Evolutionary conservation across 2,888 invertebrate genomes (phyloP).

Genomic region (Drymonia ruficornis): DNA sequence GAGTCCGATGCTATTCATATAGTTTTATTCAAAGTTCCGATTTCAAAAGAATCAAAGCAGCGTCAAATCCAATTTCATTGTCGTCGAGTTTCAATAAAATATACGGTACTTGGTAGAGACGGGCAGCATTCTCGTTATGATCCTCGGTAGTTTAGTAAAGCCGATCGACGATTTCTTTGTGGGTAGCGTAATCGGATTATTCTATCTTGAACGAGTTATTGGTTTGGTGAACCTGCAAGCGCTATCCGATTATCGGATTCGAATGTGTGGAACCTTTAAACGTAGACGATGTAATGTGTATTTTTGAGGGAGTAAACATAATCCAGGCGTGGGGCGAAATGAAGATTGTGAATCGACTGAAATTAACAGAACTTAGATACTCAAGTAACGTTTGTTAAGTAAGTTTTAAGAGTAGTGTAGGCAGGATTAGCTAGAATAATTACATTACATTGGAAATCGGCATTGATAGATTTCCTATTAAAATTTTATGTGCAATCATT

Average conservation of each 20-base stretch:
- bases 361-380: too few species aligned
- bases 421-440: too few species aligned
- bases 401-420: too few species aligned
- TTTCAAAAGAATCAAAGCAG: constrained; percentile 9
- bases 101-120: constrained; percentile 16
- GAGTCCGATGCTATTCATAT: neutral
- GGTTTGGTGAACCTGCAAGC: constrained; percentile 46
- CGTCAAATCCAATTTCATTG: constrained; percentile 26
- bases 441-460: too few species aligned
- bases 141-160: constrained; percentile 50
- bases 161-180: constrained; percentile 58
- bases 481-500: constrained; percentile 11
- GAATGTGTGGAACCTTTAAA: constrained; percentile 18
- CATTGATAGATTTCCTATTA: neutral
- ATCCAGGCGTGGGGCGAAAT: neutral
- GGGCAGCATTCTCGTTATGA: constrained; percentile 29
- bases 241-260: constrained; percentile 37
- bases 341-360: too few species aligned
- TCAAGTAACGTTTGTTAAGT: too few species aligned
- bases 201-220: constrained; percentile 53
- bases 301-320: too few species aligned
- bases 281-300: constrained; percentile 12
- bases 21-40: constrained; percentile 2
- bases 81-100: constrained; percentile 30
- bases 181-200: constrained; percentile 61